Evolutionary conservation across 2,888 invertebrate genomes (phyloP), one percentile per base, ranked within the genome.

Genomic region (Beris chalybata): DNA sequence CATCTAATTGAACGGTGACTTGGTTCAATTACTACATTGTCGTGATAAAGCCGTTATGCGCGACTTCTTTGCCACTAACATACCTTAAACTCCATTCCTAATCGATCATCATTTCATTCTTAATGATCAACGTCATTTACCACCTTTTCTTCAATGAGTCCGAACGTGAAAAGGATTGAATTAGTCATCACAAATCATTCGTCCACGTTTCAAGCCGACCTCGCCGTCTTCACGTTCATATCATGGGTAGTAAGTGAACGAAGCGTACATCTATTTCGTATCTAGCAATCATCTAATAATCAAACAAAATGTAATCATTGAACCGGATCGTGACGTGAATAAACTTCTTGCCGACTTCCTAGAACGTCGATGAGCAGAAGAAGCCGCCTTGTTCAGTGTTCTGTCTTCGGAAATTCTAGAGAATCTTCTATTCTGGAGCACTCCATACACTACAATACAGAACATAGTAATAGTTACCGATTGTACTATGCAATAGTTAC

Each of bases 271-370:
- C 29, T 32, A 48, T 32, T 48, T 15, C 50, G 22, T 52, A 32
- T 30, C 13, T 32, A 50, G 50, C 50, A 50, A 61, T 61, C 50
- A 50, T 11, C 61, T 61, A 61, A 43, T 52, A 13, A 61, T 52
- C 61, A 48, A 61, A 52, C 61, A 32, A 52, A 61, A 61, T 61
- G 61, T 50, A 61, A 38, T 44, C 48, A 22, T 59, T 59, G 38
- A 48, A 47, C 38, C 48, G n/a, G 47, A 59, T 61, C 61, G 61
- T 61, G 61, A 61, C 61, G 50, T 47, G 61, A 61, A 61, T 61
- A 22, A 61, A 43, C 31, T 61, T 5, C 61, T 38, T 38, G 38
- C 22, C 22, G n/a, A 52, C 61, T 61, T 61, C 61, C 61, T 61
- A 61, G 50, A 38, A 38, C 32, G 15, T 13, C 12, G 43, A n/a